phyloP scores from a whole-genome alignment of 2,797 vertebrate genomes.

The Semaprochilodus insignis region DNA sequence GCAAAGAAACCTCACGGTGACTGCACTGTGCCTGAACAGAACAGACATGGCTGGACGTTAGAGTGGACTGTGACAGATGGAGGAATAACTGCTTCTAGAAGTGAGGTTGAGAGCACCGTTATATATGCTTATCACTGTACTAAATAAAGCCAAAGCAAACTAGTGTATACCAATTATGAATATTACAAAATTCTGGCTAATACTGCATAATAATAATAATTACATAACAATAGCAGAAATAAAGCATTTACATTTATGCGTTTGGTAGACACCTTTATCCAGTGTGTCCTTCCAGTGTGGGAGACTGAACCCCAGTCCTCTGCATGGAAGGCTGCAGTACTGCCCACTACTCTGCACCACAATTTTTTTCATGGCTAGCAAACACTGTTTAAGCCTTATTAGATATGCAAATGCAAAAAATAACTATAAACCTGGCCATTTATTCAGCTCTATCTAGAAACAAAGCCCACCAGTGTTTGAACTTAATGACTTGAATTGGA shows the following conservation, averaged over 20 bases:
- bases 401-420: not conserved
- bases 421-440: not conserved
- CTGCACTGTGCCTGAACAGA: constrained; percentile 65
- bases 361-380: too few species aligned
- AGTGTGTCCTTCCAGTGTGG: too few species aligned
- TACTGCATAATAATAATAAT: not conserved
- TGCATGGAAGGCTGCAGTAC: too few species aligned
- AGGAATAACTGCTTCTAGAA: constrained; percentile 9
- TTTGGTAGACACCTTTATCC: too few species aligned
- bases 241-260: too few species aligned
- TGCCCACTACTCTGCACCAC: too few species aligned
- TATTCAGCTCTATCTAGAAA: not conserved
- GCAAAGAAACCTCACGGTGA: constrained; percentile 48
- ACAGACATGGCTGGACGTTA: constrained; percentile 64
- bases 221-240: not conserved
- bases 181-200: not conserved
- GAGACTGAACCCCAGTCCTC: too few species aligned
- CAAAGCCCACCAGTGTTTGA: not conserved
- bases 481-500: not conserved
- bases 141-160: not conserved
- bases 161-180: not conserved
- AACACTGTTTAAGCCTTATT: not conserved
- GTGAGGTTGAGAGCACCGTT: constrained; percentile 4
- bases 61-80: constrained; percentile 23
- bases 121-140: not conserved